Percentiles rank a stretch among this genome's conserved stretches.
Evolutionary conservation across 2,113 vertebrate genomes (phyloP).

Genomic region (Parotia lawesii): DNA sequence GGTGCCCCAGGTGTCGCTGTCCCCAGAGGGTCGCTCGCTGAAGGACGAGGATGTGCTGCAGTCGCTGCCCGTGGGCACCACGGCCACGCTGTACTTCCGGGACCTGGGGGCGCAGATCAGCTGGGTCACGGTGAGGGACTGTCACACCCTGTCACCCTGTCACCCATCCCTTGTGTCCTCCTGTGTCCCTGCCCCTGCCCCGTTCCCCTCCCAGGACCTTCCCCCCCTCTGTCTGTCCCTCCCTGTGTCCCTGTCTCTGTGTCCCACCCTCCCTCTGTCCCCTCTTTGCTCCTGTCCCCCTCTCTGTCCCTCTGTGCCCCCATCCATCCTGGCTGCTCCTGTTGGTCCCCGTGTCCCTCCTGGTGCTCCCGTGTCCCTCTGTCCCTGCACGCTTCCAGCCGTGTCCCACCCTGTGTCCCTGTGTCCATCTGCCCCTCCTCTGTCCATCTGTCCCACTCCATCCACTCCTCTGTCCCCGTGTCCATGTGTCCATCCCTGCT

Average conservation of each 20-base stretch:
- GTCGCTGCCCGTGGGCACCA: slow-evolving; percentile 92
- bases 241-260: neutral
- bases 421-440: too few species aligned
- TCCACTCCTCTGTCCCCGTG: neutral
- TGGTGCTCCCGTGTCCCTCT: too few species aligned
- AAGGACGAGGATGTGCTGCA: slow-evolving; percentile 93
- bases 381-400: too few species aligned
- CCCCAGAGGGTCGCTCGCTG: slow-evolving; percentile 86
- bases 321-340: too few species aligned
- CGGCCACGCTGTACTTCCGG: slow-evolving; percentile 92
- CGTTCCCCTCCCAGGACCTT: neutral
- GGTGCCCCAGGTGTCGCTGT: too few species aligned
- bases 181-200: too few species aligned
- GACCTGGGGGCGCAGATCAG: slow-evolving; percentile 95
- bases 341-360: too few species aligned
- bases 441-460: neutral
- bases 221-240: neutral
- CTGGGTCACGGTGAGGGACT: slow-evolving; percentile 86
- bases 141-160: neutral
- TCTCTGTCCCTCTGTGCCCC: neutral
- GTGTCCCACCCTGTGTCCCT: neutral
- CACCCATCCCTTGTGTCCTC: too few species aligned
- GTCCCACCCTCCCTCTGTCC: neutral
- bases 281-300: too few species aligned
- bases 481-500: neutral